Base-by-base conservation (phyloP, 2,797 vertebrate species). In the Craterocephalus amniculus region DNA sequence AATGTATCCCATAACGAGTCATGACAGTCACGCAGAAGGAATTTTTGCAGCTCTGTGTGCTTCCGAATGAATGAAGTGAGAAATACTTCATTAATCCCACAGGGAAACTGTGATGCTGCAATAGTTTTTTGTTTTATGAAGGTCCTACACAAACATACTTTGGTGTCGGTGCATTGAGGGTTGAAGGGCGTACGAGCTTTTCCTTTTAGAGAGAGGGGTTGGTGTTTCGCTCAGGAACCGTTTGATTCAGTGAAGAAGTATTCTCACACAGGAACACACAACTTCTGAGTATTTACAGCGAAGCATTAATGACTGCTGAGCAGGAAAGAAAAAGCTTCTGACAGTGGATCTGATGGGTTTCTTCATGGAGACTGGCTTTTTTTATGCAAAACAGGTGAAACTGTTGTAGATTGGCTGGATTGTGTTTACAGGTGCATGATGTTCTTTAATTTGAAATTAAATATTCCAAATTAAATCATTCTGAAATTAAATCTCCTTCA, bases 141-240 rank as follows among this genome's bases (percentile, higher is more conserved):
- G 76, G 80, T 75, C 76, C 69, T 72, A 67, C 40, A 75, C 70
- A 91, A 90, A 91, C 74, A 89, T 76, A 71, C 69, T 56, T 75
- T 38, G 29, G 35, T 0, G 24, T 63, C 40, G 70, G 48, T 72
- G 22, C 51, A 32, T 35, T 18, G 63, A 12, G 31, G 38, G 40
- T 70, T 70, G 66, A n/a, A 62, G 65, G 70, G 35, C 61, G 57
- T 61, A 66, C 80, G 51, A 45, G 51, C 18, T 36, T 68, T 56
- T 80, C 65, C 74, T 73, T 79, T 34, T 59, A 51, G 40, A 79
- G 67, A 81, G 63, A 69, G 77, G 79, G 16, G 60, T 76, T 63
- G 24, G 40, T 65, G 36, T 56, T 67, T 62, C 55, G 22, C 58
- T 38, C 2, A 22, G 36, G 22, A 58, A 40, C 63, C 68, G 49